Evolutionary conservation across 1,140 invertebrate genomes (phyloP), one percentile per base, ranked within the genome.

Genomic region (Drosophila ananassae): DNA sequence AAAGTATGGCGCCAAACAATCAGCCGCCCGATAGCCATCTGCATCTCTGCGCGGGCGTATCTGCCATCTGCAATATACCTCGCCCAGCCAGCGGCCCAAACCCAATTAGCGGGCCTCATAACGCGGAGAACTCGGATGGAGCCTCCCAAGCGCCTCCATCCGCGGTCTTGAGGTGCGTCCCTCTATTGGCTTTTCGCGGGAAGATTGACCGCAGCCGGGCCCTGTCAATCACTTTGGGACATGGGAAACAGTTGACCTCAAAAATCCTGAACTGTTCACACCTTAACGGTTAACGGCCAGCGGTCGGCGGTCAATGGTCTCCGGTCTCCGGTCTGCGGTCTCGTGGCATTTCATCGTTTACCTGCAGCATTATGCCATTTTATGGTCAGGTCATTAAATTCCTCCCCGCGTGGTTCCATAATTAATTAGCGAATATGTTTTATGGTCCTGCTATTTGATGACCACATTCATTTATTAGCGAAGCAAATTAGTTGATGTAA

Each of bases 1-100:
- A 75, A 87, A 87, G 82, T 87, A 78, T 82, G 64, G 76, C 61
- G 74, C 81, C 81, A 82, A 85, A 50, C 74, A 81, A 85, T 87
- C 63, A 77, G 22, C 28, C 6, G 17, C 13, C 32, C 21, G 44
- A 67, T 34, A 47, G 44, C 28, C 30, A 75, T 78, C 53, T 68
- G 48, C 54, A 74, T 50, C 48, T 39, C 17, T 46, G 37, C 55
- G 73, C 57, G 53, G 79, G 52, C 60, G 74, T 37, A 71, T 60
- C 50, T 54, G 48, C 10, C 32, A 55, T 73, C 51, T 61, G 60
- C 53, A 75, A 75, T 75, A 66, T 9, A 57, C 21, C 44, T 10
- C 32, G 21, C 17, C 22, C 46, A 13, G 46, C 32, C 3, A 39
- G 17, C 51, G 50, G 30, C 24, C 21, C 17, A 24, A 64, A 55